Base-by-base conservation (phyloP, 1,140 invertebrate genomes). In the Drosophila burlai region DNA sequence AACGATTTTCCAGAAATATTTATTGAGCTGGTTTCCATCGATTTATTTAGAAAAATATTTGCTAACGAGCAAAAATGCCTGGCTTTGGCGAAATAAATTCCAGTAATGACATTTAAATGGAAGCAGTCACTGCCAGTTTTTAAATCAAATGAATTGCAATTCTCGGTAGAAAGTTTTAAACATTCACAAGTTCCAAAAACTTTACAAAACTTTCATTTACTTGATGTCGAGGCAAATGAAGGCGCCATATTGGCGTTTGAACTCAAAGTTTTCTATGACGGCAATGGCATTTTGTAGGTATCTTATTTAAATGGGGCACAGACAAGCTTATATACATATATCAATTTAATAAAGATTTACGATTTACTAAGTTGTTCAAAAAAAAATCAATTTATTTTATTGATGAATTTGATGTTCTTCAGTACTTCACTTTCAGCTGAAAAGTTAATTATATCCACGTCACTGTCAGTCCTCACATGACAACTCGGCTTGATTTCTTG, bases 141-240 rank as follows among this genome's bases (percentile, higher is more conserved):
- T 50, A 3, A 15, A 34, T 45, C 42, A 50, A 75, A 76, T 52
- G 31, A 75, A 76, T 76, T 65, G 60, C 43, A 54, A 31, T 58
- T 65, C 47, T 50, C 38, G 38, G 15, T 34, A 18, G 40, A 75
- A 76, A 75, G 38, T 76, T 76, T 54, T 38, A 21, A 65, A 58
- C 31, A 38, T 42, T 64, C 54, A 64, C 36, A 34, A 50, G 26
- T 26, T 55, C 24, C 24, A 43, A 24, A 42, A 76, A 67, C 47
- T 67, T 46, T 47, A 21, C 46, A 49, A 50, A 72, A 72, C 38
- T 71, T 73, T 73, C 45, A 42, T 38, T 73, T 42, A 42, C 45
- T 60, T 31, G 65, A 5, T 26, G 9, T 29, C 29, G 8, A 38
- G 13, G 31, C 7, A 24, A 46, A 36, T 66, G 24, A 29, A 38